Percentiles rank a stretch among this genome's conserved stretches.
These are phyloP conservation scores for Pantherophis guttatus DNA, from an alignment of 2,113 vertebrate genomes.

Conservation along the genomic window DNA sequence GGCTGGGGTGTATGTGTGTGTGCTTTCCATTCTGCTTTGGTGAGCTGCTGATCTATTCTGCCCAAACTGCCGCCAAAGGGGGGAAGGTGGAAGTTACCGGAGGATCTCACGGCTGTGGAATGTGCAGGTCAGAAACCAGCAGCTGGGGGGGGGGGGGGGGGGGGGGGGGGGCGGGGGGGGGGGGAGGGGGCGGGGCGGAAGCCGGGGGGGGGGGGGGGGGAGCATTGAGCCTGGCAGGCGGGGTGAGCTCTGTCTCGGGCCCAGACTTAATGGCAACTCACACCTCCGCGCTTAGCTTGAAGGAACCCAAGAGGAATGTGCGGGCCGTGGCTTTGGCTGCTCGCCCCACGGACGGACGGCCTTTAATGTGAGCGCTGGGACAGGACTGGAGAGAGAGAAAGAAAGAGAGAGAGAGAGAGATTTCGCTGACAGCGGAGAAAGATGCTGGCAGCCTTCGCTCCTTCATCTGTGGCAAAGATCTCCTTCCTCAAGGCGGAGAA, in stretches of 20 bases:
- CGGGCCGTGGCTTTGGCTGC: neutral
- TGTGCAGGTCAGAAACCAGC: slow-evolving; percentile 29
- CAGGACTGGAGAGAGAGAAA: neutral
- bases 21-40: neutral
- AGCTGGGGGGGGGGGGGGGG: neutral
- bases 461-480: neutral
- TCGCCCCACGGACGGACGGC: neutral
- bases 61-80: neutral
- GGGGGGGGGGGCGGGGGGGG: neutral
- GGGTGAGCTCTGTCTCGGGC: neutral
- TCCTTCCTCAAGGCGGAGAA: neutral
- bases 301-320: neutral
- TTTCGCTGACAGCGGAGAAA: neutral
- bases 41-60: neutral
- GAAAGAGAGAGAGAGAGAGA: no score
- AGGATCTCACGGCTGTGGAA: neutral
- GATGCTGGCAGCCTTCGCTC: neutral
- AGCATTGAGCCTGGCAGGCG: neutral
- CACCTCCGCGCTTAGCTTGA: neutral
- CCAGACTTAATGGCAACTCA: neutral
- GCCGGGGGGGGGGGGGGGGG: no score
- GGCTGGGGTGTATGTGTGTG: neutral
- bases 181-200: no score
- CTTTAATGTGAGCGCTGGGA: neutral
- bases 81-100: neutral